Percentiles rank a stretch among this genome's conserved stretches.
Evolutionary conservation across 1,140 invertebrate genomes (phyloP).

Genomic region (Sminthurides bifidus): DNA sequence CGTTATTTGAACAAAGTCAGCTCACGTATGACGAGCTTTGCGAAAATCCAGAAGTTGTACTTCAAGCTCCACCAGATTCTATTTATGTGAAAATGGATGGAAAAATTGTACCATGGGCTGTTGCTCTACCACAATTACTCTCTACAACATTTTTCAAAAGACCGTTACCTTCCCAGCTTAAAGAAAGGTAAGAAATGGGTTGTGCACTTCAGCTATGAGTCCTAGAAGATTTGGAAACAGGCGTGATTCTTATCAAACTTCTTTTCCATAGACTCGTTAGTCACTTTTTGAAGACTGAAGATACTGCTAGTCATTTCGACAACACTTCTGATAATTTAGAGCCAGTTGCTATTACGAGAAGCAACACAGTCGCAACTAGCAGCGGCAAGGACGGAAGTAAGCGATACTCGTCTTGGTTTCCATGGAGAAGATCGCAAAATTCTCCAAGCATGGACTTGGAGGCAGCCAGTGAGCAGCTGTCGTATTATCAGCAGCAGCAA

Average conservation of each 20-base stretch:
- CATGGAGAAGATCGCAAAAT: constrained; percentile 35
- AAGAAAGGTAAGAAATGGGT: constrained; percentile 26
- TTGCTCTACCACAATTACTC: constrained; percentile 74
- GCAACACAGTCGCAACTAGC: background rate
- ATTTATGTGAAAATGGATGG: constrained; percentile 75
- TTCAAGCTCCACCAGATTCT: constrained; percentile 58
- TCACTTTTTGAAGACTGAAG: constrained; percentile 26
- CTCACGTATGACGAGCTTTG: constrained; percentile 74
- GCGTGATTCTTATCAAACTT: background rate
- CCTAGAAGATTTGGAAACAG: background rate
- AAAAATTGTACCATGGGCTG: constrained; percentile 78
- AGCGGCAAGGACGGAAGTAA: constrained; percentile 20
- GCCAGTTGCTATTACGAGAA: constrained; percentile 3
- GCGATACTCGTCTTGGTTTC: constrained; percentile 36
- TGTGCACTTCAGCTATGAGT: no score
- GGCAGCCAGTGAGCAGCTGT: background rate
- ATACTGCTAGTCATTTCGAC: constrained; percentile 1
- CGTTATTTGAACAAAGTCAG: constrained; percentile 59
- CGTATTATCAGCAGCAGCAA: background rate
- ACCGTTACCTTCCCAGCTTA: constrained; percentile 48
- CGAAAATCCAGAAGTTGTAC: constrained; percentile 57
- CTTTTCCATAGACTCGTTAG: constrained; percentile 18
- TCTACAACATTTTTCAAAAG: constrained; percentile 70
- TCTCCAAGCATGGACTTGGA: constrained; percentile 14
- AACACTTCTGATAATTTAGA: background rate